Base-by-base conservation (phyloP, 1,140 invertebrate genomes). In the Cataglyphis hispanica region DNA sequence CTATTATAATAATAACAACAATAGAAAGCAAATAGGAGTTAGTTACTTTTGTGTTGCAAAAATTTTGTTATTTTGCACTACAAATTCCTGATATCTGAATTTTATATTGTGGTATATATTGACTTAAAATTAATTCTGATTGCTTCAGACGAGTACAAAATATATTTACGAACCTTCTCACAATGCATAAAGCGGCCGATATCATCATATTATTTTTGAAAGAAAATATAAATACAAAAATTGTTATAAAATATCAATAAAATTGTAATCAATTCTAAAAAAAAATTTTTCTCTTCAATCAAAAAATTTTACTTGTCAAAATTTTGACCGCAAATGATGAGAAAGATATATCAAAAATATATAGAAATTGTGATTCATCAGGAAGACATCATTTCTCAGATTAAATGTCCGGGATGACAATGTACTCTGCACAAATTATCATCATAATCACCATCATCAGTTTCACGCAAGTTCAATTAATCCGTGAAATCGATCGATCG, bases 401-500 rank as follows among this genome's bases (percentile, higher is more conserved):
- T 13, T 5, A 74, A 74, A 50, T 31, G 1, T 37, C 19, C 46
- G 16, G 19, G 11, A 70, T 60, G 19, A 16, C 34, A 56, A 60
- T 60, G 31, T 31, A 46, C 16, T 69, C 60, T 13, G 46, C 37
- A 25, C 46, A 46, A 67, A 72, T 50, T 27, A 50, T 16, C n/a
- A 50, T 50, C 46, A 40, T 40, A 25, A 74, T 25, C 13, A 43
- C 8, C 53, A 83, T 25, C 31, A 13, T n/a, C 25, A 70, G 25
- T 70, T 81, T 72, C 50, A 60, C 53, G 64, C 50, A 19, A 81
- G 11, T 25, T 43, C 66, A 58, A 83, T 60, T 58, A 46, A 72
- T 61, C 19, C 53, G 78, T 50, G 50, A 60, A 81, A 40, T 37
- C n/a, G 63, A 67, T 40, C 13, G 13, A 56, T 40, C 40, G 4